Evolutionary conservation across 2,797 vertebrate genomes (phyloP), one percentile per base, ranked within the genome.

Genomic region (Borostomias antarcticus): DNA sequence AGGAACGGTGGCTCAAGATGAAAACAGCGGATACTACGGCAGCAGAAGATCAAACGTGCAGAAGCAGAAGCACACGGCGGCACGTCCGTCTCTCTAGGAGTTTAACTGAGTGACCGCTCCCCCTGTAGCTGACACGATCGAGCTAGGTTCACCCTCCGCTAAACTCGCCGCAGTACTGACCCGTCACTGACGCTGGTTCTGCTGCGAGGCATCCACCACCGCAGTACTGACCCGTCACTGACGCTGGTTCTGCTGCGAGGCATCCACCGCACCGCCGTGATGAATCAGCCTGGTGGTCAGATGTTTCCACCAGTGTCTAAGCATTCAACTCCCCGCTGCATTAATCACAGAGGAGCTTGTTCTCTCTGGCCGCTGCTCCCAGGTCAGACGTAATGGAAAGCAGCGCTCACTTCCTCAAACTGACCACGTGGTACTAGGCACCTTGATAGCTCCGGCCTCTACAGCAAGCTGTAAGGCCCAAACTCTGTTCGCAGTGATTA

Each of bases 341-440:
- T 90, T 83, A 90, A 86, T 88, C 84, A 80, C 66, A 51, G 70
- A 80, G 65, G 61, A 83, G 73, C 74, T 79, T 72, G 67, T 71
- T 53, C 69, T 76, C 72, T 67, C 25, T 32, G 28, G 28, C 5
- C 26, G 8, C 58, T 64, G 66, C 52, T 63, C 69, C 33, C 62
- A 74, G 86, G 86, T 91, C 85, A 89, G 43, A 68, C 40, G 58
- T 89, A 88, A 88, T 87, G 67, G 69, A 82, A 89, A 89, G 82
- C 86, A 88, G 85, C 80, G 85, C 80, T 82, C 82, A 72, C 69
- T 66, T 76, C 64, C 48, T 70, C 73, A 73, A 69, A 74, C 64
- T 73, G 77, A 63, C 75, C 66, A 58, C 69, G 69, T 64, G 79
- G 80, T 71, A 62, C 56, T 64, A 10, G 17, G 4, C 7, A 17